Evolutionary conservation across 2,113 vertebrate genomes (phyloP).

Genomic region (Embiotoca jacksoni): DNA sequence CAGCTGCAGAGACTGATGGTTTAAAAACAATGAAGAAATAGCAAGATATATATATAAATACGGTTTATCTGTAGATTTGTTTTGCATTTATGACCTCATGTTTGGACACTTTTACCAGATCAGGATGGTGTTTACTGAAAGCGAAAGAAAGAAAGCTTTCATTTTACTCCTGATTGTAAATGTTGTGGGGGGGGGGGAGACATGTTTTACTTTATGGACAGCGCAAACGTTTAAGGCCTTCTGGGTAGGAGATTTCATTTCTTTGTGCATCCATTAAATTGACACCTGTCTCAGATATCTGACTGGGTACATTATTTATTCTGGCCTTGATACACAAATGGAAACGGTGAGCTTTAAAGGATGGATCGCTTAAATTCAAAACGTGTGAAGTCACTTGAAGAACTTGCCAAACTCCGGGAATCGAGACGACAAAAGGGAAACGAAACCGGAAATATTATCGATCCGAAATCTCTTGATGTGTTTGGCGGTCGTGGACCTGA

Average conservation of each 20-base stretch:
- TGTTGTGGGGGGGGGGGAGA: neutral
- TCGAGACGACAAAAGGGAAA: neutral
- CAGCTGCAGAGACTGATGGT: constrained; percentile 44
- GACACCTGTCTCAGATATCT: neutral
- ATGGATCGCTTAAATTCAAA: neutral
- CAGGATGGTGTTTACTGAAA: constrained; percentile 13
- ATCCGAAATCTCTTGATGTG: neutral
- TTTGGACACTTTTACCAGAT: constrained; percentile 36
- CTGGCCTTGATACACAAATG: neutral
- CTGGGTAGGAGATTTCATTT: neutral
- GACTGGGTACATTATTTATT: neutral
- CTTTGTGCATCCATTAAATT: constrained; percentile 4
- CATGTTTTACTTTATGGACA: constrained; percentile 3
- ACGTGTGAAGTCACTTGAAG: neutral
- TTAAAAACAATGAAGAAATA: constrained; percentile 28
- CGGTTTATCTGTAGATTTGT: constrained; percentile 35
- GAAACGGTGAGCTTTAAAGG: neutral
- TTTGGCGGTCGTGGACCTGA: constrained; percentile 19
- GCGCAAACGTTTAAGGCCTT: constrained; percentile 1
- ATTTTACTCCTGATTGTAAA: constrained; percentile 39
- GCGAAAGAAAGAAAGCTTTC: constrained; percentile 49
- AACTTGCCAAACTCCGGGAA: neutral
- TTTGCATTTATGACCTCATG: constrained; percentile 40
- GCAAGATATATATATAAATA: constrained; percentile 6
- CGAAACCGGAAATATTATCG: neutral